phyloP scores from a whole-genome alignment of 2,113 vertebrate genomes.

The Odontophorus gujanensis region DNA sequence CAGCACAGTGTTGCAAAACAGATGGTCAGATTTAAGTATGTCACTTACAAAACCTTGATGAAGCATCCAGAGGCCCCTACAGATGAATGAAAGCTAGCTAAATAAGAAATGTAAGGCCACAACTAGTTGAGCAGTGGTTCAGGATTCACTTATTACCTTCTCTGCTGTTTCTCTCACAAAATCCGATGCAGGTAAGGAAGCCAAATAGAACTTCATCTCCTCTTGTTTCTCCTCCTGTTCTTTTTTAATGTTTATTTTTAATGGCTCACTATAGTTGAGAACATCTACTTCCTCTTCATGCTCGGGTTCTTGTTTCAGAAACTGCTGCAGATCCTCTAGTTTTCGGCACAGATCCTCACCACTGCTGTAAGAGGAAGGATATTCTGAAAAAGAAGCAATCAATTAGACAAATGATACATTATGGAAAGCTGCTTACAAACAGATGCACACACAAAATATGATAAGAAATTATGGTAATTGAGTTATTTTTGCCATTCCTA shows the following conservation, averaged over 20 bases:
- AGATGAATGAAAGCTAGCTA: not conserved
- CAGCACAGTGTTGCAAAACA: not conserved
- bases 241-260: slow-evolving; percentile 88
- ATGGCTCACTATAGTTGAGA: slow-evolving; percentile 80
- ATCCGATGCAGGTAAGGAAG: slow-evolving; percentile 83
- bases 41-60: not conserved
- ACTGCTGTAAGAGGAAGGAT: slow-evolving; percentile 86
- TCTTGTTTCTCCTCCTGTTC: slow-evolving; percentile 89
- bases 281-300: slow-evolving; percentile 90
- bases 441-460: slow-evolving; percentile 8
- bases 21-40: not conserved
- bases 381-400: slow-evolving; percentile 81
- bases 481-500: slow-evolving; percentile 8
- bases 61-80: not conserved
- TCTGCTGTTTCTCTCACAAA: slow-evolving; percentile 89
- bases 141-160: slow-evolving; percentile 80
- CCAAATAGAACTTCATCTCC: slow-evolving; percentile 90
- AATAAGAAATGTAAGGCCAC: not conserved
- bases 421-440: slow-evolving; percentile 47
- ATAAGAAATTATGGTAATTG: slow-evolving; percentile 1
- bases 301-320: slow-evolving; percentile 92
- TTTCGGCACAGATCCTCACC: slow-evolving; percentile 87
- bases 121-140: not conserved
- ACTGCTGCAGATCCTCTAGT: slow-evolving; percentile 90
- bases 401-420: slow-evolving; percentile 9